Conservation (phyloP, 2,888 invertebrate genomes). For the Aleiodes leptofemur region DNA sequence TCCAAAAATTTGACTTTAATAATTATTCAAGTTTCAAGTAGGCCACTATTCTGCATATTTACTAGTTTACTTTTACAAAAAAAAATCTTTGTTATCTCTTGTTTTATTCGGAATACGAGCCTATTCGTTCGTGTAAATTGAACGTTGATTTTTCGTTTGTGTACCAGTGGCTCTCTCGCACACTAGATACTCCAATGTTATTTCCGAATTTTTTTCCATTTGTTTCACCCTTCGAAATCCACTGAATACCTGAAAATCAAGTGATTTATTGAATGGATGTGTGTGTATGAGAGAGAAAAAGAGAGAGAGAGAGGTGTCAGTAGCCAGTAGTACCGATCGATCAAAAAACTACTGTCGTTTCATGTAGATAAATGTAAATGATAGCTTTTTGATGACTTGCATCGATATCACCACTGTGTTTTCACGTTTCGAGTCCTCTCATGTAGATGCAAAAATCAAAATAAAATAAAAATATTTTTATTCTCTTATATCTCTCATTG, state of each 20-base stretch:
- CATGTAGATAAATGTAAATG: constrained; percentile 36
- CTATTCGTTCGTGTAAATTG: constrained; percentile 19
- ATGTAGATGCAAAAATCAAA: background rate
- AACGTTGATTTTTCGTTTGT: constrained; percentile 30
- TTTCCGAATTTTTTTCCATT: constrained; percentile 17
- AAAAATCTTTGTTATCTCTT: constrained; percentile 14
- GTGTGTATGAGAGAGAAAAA: background rate
- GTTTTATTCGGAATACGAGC: background rate
- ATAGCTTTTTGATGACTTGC: constrained; percentile 32
- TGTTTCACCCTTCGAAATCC: constrained; percentile 16
- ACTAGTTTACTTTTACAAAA: background rate
- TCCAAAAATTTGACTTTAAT: no score
- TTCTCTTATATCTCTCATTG: no score
- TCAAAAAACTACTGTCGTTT: constrained; percentile 30
- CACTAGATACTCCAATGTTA: constrained; percentile 22
- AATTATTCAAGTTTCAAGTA: no score
- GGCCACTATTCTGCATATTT: no score
- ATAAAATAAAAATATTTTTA: background rate
- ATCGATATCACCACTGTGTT: background rate
- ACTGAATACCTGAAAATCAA: constrained; percentile 25
- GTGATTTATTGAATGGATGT: constrained; percentile 24
- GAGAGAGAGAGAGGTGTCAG: no score
- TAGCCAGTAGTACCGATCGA: constrained; percentile 15
- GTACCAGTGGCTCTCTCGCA: constrained; percentile 26
- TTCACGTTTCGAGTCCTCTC: background rate